Evolutionary conservation across 2,888 invertebrate species (phyloP).

Genomic region (Xestia c-nigrum): DNA sequence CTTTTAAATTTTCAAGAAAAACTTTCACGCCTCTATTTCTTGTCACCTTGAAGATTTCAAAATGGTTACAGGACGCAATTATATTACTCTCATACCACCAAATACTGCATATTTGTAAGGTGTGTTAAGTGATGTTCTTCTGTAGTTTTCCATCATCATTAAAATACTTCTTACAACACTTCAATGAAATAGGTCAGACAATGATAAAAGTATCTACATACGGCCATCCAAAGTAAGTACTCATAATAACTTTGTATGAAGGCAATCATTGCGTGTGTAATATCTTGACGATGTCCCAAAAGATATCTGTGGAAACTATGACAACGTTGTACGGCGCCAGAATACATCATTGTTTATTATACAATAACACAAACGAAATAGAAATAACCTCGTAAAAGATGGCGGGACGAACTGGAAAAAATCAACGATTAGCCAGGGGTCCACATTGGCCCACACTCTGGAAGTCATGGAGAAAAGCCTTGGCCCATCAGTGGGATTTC

Average conservation of each 20-base stretch:
- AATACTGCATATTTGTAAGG: neutral
- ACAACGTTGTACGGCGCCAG: constrained; percentile 68
- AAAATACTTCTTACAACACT: constrained; percentile 7
- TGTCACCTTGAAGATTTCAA: neutral
- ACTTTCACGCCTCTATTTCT: constrained; percentile 42
- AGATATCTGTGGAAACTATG: constrained; percentile 79
- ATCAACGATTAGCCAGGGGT: neutral
- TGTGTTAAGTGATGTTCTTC: neutral
- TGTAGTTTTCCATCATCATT: neutral
- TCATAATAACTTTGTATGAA: constrained; percentile 39
- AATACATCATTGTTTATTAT: constrained; percentile 77
- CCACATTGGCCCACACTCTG: neutral
- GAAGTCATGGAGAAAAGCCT: neutral
- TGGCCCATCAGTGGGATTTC: too few species aligned
- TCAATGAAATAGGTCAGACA: constrained; percentile 24
- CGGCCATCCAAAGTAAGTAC: constrained; percentile 33
- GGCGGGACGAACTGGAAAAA: neutral
- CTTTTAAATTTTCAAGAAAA: constrained; percentile 61
- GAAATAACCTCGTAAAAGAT: constrained; percentile 3
- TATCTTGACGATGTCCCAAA: constrained; percentile 72
- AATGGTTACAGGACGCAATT: neutral
- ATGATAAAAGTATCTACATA: constrained; percentile 36
- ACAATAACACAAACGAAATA: constrained; percentile 55
- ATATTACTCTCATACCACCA: neutral
- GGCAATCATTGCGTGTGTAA: constrained; percentile 58